Conservation (phyloP, 2,797 vertebrate genomes). For the Decapterus maruadsi region DNA sequence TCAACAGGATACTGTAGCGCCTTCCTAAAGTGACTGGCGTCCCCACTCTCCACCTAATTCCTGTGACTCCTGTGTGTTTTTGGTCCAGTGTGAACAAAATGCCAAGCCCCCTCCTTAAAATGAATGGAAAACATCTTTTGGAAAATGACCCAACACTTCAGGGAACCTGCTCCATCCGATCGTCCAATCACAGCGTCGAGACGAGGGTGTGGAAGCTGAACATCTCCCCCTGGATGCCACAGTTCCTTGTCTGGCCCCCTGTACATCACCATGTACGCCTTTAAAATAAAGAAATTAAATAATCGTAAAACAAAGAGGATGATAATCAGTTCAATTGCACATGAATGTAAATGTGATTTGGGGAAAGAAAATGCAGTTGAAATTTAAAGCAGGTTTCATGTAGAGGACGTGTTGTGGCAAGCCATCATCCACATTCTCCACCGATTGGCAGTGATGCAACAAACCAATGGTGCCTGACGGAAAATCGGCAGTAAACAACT, state of each 20-base stretch:
- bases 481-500: slow-evolving; percentile 89
- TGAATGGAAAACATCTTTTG: slow-evolving; percentile 55
- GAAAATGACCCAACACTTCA: slow-evolving; percentile 75
- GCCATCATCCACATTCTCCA: slow-evolving; percentile 72
- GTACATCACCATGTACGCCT: slow-evolving; percentile 2
- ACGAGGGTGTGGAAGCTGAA: slow-evolving; percentile 49
- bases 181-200: slow-evolving; percentile 75
- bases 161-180: slow-evolving; percentile 66
- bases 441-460: slow-evolving; percentile 87
- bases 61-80: neutral
- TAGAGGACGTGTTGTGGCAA: slow-evolving; percentile 57
- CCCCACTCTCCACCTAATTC: slow-evolving; percentile 16
- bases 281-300: slow-evolving; percentile 25
- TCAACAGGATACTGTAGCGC: neutral
- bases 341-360: neutral
- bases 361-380: neutral
- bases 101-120: slow-evolving; percentile 42
- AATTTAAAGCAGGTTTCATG: neutral
- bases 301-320: neutral
- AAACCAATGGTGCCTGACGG: slow-evolving; percentile 79
- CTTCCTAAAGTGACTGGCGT: slow-evolving; percentile 6
- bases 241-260: slow-evolving; percentile 35
- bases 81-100: slow-evolving; percentile 31
- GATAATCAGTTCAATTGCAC: neutral
- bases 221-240: slow-evolving; percentile 50